Evolutionary conservation across 2,888 invertebrate species (phyloP).

Genomic region (Thecocarcelia acutangulata): DNA sequence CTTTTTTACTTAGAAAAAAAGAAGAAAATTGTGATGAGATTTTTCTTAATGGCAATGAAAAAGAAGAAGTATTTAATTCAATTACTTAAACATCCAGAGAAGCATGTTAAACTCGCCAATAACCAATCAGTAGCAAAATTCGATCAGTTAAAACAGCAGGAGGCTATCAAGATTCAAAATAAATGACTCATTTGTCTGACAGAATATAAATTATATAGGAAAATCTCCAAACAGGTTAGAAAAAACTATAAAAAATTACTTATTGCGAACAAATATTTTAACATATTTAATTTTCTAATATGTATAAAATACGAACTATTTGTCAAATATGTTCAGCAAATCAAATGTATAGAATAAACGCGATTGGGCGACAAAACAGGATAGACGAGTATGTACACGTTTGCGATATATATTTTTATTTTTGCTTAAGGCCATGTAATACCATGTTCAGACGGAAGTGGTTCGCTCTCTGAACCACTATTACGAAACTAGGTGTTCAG

Average conservation of each 20-base stretch:
- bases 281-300: no score
- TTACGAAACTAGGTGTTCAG: no score
- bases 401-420: no score
- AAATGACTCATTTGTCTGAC: constrained; percentile 16
- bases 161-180: constrained; percentile 22
- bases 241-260: neutral
- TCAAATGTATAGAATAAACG: no score
- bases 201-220: constrained; percentile 30
- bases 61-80: constrained; percentile 54
- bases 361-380: no score
- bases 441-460: no score
- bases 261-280: neutral
- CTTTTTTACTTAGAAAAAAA: constrained; percentile 5
- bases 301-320: no score
- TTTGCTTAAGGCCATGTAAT: no score
- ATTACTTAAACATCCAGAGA: constrained; percentile 38
- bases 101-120: constrained; percentile 29
- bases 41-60: constrained; percentile 6
- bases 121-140: constrained; percentile 41
- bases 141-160: constrained; percentile 47
- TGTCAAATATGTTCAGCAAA: no score
- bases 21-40: constrained; percentile 38
- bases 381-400: no score
- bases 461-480: no score
- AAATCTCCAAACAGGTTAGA: constrained; percentile 18